These are phyloP conservation scores for Euleptes europaea DNA, from an alignment of 2,113 vertebrate species.

Conservation along the genomic window DNA sequence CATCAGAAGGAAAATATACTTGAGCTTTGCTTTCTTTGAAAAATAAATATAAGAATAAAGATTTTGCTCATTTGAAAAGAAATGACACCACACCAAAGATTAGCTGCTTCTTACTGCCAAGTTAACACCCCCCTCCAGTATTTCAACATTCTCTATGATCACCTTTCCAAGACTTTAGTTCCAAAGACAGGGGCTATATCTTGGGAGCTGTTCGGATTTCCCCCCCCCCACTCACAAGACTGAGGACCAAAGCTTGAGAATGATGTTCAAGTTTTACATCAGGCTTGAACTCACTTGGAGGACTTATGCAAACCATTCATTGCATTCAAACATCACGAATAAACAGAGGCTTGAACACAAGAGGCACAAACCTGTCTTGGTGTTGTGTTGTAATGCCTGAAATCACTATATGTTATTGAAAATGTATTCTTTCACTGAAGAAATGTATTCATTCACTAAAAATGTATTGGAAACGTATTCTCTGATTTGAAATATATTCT, in stretches of 20 bases:
- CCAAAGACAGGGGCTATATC: neutral
- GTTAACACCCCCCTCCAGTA: neutral
- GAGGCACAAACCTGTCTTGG: too few species aligned
- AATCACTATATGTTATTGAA: too few species aligned
- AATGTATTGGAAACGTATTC: too few species aligned
- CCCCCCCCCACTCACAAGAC: neutral
- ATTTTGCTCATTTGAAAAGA: neutral
- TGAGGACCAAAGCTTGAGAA: neutral
- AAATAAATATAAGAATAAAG: neutral
- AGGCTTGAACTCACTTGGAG: neutral
- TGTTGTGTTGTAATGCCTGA: too few species aligned
- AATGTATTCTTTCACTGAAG: too few species aligned
- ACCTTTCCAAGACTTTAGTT: neutral
- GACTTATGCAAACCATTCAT: neutral
- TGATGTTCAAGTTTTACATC: neutral
- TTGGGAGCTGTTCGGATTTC: neutral
- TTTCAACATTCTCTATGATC: neutral
- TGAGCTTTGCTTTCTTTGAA: conserved; percentile 12
- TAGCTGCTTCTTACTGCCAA: neutral
- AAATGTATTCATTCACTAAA: too few species aligned
- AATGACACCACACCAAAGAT: neutral
- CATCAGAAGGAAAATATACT: conserved; percentile 11
- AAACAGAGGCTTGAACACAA: too few species aligned
- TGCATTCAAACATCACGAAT: too few species aligned
- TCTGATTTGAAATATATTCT: too few species aligned